These are phyloP conservation scores for Muricea muricata DNA, from an alignment of 92 coral and sea anemone genomes.

Conservation along the genomic window DNA sequence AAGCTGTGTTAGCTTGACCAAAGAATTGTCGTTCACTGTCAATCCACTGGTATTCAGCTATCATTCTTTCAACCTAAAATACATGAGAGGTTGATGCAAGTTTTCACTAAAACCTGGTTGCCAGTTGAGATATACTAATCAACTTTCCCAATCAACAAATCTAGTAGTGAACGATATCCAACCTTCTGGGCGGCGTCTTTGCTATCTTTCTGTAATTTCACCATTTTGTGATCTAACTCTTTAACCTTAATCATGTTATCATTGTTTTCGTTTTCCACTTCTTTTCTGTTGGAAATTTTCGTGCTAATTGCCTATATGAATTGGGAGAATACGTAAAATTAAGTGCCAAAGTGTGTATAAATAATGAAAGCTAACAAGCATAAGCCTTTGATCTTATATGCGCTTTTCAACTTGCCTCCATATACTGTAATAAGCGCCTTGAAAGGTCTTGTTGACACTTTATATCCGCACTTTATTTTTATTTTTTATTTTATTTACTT, in stretches of 20 bases:
- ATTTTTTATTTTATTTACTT: too few relatives aligned
- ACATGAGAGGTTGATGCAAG: neutral
- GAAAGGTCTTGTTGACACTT: too few relatives aligned
- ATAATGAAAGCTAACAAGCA: neutral
- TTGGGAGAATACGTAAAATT: neutral
- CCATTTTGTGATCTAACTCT: conserved; percentile 86
- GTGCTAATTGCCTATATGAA: conserved; percentile 80
- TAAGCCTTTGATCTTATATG: too few relatives aligned
- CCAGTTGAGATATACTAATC: too few relatives aligned
- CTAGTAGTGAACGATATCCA: neutral
- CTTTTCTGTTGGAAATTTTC: conserved; percentile 70
- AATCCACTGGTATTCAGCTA: conserved; percentile 91
- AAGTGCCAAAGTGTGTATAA: neutral
- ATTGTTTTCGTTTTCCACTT: conserved; percentile 69
- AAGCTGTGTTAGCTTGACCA: conserved; percentile 95
- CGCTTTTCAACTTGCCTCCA: too few relatives aligned
- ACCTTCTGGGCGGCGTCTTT: conserved; percentile 91
- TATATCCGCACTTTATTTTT: too few relatives aligned
- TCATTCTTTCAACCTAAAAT: conserved; percentile 86
- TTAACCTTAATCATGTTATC: conserved; percentile 81
- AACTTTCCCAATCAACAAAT: too few relatives aligned
- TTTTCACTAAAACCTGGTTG: too few relatives aligned
- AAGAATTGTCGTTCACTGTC: conserved; percentile 87
- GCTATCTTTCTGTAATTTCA: conserved; percentile 87
- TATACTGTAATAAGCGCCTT: too few relatives aligned